phyloP scores from a whole-genome alignment of 2,797 vertebrate species.

The Eupleurogrammus muticus region DNA sequence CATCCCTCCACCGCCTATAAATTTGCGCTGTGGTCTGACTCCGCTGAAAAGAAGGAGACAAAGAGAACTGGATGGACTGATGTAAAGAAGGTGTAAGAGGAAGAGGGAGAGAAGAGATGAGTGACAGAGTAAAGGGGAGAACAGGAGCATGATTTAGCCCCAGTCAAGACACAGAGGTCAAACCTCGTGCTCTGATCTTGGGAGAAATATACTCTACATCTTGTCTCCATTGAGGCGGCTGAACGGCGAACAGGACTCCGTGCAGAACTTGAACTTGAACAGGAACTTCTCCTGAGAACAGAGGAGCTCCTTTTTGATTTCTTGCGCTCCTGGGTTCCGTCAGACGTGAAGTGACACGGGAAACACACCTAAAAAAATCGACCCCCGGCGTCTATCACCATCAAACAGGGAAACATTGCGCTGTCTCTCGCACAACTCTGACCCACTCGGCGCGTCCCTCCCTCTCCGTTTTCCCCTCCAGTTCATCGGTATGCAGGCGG shows the following conservation, averaged over 20 bases:
- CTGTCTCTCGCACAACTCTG: conserved; percentile 37
- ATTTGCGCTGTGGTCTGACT: conserved; percentile 67
- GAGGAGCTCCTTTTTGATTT: conserved; percentile 43
- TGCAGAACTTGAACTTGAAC: background rate
- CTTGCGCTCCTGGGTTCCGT: conserved; percentile 22
- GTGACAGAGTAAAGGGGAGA: conserved; percentile 50
- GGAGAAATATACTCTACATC: conserved; percentile 40
- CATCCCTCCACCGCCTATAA: conserved; percentile 78
- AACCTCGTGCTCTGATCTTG: conserved; percentile 62
- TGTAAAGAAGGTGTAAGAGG: conserved; percentile 35
- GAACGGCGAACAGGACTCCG: conserved; percentile 20
- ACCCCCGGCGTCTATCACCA: conserved; percentile 54
- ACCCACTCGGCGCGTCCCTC: conserved; percentile 45
- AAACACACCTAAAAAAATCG: conserved; percentile 64
- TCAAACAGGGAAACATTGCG: conserved; percentile 44
- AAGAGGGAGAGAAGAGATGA: conserved; percentile 38
- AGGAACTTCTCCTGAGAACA: conserved; percentile 4
- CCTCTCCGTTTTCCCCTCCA: conserved; percentile 50
- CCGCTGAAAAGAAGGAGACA: conserved; percentile 27
- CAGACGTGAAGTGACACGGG: conserved; percentile 37
- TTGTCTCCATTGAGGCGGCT: conserved; percentile 26
- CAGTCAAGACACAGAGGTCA: conserved; percentile 56
- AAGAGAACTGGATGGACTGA: conserved; percentile 55
- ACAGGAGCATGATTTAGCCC: conserved; percentile 54
- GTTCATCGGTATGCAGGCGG: conserved; percentile 79